Percentiles rank a stretch among this genome's conserved stretches.
Evolutionary conservation across 2,113 vertebrate genomes (phyloP).

Genomic region (Corapipo altera): DNA sequence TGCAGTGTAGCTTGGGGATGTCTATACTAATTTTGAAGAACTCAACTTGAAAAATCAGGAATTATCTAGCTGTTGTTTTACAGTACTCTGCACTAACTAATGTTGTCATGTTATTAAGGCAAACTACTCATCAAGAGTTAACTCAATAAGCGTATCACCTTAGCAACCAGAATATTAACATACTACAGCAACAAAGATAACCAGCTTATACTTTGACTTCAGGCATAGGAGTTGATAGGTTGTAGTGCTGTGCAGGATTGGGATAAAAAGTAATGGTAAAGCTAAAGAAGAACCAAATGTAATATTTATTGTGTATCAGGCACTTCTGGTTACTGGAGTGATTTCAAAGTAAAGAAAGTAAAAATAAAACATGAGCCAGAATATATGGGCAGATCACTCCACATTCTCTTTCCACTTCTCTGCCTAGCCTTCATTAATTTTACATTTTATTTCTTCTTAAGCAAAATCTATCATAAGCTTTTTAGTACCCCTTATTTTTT

Average conservation of each 20-base stretch:
- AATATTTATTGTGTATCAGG: neutral
- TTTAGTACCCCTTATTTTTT: neutral
- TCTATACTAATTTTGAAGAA: neutral
- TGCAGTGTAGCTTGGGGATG: neutral
- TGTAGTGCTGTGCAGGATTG: neutral
- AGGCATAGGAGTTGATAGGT: neutral
- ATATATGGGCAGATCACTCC: neutral
- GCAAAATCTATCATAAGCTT: neutral
- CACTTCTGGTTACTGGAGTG: neutral
- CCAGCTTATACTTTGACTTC: neutral
- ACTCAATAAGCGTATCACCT: neutral
- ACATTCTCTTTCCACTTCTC: neutral
- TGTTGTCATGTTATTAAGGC: neutral
- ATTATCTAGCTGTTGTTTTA: neutral
- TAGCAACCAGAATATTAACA: slow-evolving; percentile 37
- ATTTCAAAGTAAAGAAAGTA: neutral
- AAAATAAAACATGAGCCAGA: neutral
- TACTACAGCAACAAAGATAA: neutral
- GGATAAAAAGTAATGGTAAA: neutral
- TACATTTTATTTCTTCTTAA: neutral
- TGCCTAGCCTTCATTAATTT: neutral
- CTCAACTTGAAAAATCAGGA: neutral
- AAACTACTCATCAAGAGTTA: neutral
- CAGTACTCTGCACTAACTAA: neutral
- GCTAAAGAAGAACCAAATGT: neutral